Conservation (phyloP, 2,888 invertebrate genomes). For the Pyrochroa serraticornis region DNA sequence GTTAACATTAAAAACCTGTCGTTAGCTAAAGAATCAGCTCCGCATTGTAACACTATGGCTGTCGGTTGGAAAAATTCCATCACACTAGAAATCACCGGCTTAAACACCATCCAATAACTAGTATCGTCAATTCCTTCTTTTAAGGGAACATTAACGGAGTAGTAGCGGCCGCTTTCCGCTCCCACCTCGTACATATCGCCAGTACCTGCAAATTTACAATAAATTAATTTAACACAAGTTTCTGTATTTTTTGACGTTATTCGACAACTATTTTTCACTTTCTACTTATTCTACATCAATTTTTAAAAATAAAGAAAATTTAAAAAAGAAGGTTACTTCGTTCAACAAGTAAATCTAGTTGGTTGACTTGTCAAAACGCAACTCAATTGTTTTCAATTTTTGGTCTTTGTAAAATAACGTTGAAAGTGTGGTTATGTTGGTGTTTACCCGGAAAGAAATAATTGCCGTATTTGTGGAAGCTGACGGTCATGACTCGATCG, state of each 20-base stretch:
- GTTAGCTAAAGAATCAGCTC: constrained; percentile 96
- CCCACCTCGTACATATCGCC: constrained; percentile 99
- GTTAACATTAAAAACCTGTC: constrained; percentile 62
- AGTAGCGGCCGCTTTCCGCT: constrained; percentile 93
- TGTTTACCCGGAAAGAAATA: constrained; percentile 89
- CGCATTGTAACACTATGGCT: constrained; percentile 96
- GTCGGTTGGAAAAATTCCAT: constrained; percentile 97
- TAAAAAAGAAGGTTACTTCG: no score
- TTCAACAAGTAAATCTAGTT: no score
- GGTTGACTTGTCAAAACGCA: no score
- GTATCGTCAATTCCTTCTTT: constrained; percentile 97
- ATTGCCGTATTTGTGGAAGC: constrained; percentile 98
- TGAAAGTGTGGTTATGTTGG: no score
- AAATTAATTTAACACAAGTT: no score
- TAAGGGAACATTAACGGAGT: constrained; percentile 97
- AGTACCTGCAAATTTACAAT: no score
- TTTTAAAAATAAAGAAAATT: no score
- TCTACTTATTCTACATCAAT: no score
- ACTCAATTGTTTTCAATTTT: no score
- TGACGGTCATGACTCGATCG: constrained; percentile 98
- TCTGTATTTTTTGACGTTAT: no score
- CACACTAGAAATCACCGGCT: constrained; percentile 90
- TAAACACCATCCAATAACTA: constrained; percentile 89
- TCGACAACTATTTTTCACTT: no score
- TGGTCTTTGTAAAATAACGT: no score